Evolutionary conservation across 2,888 invertebrate genomes (phyloP).

Genomic region (Conchocele bisecta): DNA sequence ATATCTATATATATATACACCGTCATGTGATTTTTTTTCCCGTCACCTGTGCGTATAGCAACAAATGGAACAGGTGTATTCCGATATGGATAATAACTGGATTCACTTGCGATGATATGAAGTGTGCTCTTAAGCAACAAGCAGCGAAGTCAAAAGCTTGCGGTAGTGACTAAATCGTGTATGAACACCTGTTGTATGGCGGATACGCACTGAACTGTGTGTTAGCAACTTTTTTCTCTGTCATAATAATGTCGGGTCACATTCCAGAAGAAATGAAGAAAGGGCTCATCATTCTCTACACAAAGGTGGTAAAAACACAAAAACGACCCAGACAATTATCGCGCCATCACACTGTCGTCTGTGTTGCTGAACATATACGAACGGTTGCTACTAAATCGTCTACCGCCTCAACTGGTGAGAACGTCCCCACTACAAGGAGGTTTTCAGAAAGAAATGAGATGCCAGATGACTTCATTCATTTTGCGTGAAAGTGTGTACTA

Average conservation of each 20-base stretch:
- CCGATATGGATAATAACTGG: no score
- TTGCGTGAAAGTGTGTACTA: slow-evolving; percentile 5
- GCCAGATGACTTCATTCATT: slow-evolving; percentile 27
- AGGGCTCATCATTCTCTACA: slow-evolving; percentile 8
- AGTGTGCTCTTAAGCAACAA: no score
- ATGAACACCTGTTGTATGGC: neutral
- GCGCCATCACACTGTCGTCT: slow-evolving; percentile 23
- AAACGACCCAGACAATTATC: slow-evolving; percentile 21
- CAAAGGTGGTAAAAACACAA: no score
- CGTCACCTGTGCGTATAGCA: no score
- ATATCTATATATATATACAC: no score
- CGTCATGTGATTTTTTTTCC: no score
- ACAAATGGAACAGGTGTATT: no score
- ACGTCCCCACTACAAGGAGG: slow-evolving; percentile 4
- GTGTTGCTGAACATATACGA: slow-evolving; percentile 18
- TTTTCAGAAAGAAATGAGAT: slow-evolving; percentile 19
- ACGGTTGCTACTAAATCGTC: neutral
- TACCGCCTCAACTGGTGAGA: neutral
- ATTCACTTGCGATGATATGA: no score
- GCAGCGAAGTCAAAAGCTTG: neutral
- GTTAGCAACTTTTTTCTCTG: neutral
- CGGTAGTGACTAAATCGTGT: neutral
- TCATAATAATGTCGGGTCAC: neutral
- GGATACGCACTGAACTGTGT: neutral
- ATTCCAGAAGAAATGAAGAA: slow-evolving; percentile 13